These are phyloP conservation scores for Melanostoma mellinum DNA, from an alignment of 2,888 invertebrate genomes.

Conservation along the genomic window DNA sequence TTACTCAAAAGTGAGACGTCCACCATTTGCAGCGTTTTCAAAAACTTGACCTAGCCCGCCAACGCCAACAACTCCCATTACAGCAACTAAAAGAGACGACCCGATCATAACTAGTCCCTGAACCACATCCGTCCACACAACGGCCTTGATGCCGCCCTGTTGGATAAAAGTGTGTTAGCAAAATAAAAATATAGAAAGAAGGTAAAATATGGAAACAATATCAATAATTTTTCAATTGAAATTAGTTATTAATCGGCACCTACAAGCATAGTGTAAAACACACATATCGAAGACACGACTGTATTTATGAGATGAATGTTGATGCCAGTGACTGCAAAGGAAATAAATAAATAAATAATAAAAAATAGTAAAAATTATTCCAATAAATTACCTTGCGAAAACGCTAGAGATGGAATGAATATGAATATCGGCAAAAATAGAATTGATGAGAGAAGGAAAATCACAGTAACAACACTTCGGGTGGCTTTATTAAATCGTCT, in stretches of 20 bases:
- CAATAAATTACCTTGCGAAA: conserved; percentile 78
- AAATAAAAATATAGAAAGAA: not conserved
- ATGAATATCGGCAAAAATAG: conserved; percentile 79
- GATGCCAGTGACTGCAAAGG: conserved; percentile 82
- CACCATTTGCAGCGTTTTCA: conserved; percentile 75
- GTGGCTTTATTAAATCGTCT: conserved; percentile 78
- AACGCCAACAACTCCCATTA: conserved; percentile 77
- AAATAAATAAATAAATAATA: not conserved
- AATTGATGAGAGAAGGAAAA: conserved; percentile 77
- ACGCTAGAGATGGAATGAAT: conserved; percentile 80
- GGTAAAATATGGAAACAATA: too few relatives aligned
- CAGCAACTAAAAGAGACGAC: conserved; percentile 76
- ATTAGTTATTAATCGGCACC: conserved; percentile 74
- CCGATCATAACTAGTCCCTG: conserved; percentile 79
- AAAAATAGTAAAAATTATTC: not conserved
- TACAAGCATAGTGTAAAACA: conserved; percentile 83
- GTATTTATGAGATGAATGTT: conserved; percentile 82
- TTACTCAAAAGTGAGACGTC: conserved; percentile 77
- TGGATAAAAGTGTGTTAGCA: too few relatives aligned
- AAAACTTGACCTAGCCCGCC: conserved; percentile 78
- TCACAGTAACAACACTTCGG: conserved; percentile 78
- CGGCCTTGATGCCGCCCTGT: conserved; percentile 81
- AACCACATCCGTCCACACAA: conserved; percentile 82
- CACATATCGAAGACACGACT: conserved; percentile 82
- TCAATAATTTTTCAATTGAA: not conserved